Evolutionary conservation across 1,140 invertebrate species (phyloP).

Genomic region (Drosophila athabasca): DNA sequence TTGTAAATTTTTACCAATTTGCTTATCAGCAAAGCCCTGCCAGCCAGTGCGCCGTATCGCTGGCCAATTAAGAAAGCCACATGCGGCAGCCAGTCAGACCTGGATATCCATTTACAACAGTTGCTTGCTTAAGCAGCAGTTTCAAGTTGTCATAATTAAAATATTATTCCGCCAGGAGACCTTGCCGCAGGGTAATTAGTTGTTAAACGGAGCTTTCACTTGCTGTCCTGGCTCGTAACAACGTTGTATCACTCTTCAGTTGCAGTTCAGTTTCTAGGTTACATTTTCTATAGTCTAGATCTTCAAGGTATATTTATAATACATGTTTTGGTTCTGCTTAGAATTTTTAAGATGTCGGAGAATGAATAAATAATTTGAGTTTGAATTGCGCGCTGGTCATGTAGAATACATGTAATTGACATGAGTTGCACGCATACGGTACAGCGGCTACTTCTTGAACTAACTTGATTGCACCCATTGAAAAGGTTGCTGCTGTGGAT

Average conservation of each 20-base stretch:
- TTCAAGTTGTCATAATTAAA: conserved; percentile 71
- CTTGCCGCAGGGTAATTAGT: conserved; percentile 51
- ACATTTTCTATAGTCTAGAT: no score
- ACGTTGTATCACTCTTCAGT: background rate
- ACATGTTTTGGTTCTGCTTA: no score
- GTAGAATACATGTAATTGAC: no score
- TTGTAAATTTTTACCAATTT: conserved; percentile 66
- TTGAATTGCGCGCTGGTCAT: no score
- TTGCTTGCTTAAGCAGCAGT: conserved; percentile 19
- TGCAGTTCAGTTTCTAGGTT: no score
- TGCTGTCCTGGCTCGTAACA: background rate
- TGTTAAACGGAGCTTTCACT: conserved; percentile 54
- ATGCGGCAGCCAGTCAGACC: conserved; percentile 65
- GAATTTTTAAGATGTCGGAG: no score
- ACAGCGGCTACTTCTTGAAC: no score
- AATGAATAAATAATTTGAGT: no score
- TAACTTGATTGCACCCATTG: no score
- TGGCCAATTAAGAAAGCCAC: conserved; percentile 73
- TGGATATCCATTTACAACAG: conserved; percentile 57
- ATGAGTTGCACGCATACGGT: no score
- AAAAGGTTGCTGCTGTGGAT: no score
- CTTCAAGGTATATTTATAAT: no score
- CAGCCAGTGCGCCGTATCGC: conserved; percentile 7
- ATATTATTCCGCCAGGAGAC: conserved; percentile 45
- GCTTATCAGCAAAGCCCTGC: conserved; percentile 59